Percentiles rank a stretch among this genome's conserved stretches.
Evolutionary conservation across 1,140 invertebrate species (phyloP).

Genomic region (Amyelois transitella): DNA sequence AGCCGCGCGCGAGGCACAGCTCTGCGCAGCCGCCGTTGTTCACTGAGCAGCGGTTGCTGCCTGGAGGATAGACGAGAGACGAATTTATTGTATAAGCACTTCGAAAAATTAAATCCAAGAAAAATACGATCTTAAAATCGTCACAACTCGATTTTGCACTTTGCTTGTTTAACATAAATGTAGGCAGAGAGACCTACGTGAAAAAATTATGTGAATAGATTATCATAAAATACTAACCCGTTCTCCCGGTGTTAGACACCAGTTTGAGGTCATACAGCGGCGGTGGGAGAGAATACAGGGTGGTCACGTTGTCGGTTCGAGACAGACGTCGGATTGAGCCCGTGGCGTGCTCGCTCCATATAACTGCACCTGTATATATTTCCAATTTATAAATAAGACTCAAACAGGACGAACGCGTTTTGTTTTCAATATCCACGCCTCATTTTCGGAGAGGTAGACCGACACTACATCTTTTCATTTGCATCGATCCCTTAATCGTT

Average conservation of each 20-base stretch:
- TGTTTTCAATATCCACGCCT: too few relatives aligned
- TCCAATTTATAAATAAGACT: too few relatives aligned
- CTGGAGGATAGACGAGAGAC: conserved; percentile 9
- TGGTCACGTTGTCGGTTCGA: conserved; percentile 49
- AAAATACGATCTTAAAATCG: too few relatives aligned
- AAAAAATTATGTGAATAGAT: too few relatives aligned
- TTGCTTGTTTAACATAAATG: too few relatives aligned
- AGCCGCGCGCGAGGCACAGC: conserved; percentile 75
- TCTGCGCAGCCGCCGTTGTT: conserved; percentile 81
- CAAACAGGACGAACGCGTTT: too few relatives aligned
- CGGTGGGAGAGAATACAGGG: conserved; percentile 70
- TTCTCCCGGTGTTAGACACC: conserved; percentile 70
- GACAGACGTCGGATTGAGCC: conserved; percentile 75
- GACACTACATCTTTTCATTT: too few relatives aligned
- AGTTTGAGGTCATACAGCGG: conserved; percentile 79
- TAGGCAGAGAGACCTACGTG: too few relatives aligned
- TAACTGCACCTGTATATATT: conserved; percentile 76
- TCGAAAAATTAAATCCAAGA: too few relatives aligned
- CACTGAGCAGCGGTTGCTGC: conserved; percentile 80
- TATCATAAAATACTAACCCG: conserved; percentile 44
- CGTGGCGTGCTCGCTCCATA: conserved; percentile 82
- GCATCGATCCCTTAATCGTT: too few relatives aligned
- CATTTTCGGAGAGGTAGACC: too few relatives aligned
- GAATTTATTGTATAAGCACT: neutral
- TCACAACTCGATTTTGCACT: too few relatives aligned